A percentile compares a stretch with the other conserved stretches of the same genome.
Evolutionary conservation across 2,888 invertebrate species (phyloP).

Genomic region (Scaeva pyrastri): DNA sequence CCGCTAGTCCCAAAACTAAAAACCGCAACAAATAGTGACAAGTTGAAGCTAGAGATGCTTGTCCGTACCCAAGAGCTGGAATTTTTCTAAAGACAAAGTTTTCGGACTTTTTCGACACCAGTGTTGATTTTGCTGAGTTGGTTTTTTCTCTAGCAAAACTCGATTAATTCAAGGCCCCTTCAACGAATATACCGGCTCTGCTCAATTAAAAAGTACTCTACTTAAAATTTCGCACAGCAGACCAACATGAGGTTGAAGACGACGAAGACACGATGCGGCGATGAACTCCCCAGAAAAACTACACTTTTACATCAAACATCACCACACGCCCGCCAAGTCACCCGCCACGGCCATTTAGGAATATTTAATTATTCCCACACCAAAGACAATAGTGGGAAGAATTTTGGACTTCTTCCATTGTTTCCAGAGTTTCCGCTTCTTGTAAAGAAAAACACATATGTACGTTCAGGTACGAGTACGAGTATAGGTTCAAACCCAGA

Average conservation of each 20-base stretch:
- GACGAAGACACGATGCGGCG: no score
- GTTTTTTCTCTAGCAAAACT: no score
- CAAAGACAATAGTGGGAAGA: conserved; percentile 70
- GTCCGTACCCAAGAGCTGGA: no score
- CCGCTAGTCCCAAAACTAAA: no score
- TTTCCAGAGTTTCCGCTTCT: conserved; percentile 67
- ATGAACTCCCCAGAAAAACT: conserved; percentile 56
- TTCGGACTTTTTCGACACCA: no score
- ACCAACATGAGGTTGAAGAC: no score
- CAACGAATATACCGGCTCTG: not conserved
- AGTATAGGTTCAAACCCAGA: not conserved
- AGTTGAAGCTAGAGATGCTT: no score
- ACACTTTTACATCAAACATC: conserved; percentile 35
- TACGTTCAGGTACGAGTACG: no score
- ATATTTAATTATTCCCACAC: conserved; percentile 75
- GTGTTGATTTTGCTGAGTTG: no score
- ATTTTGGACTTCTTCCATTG: conserved; percentile 58
- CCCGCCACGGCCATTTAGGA: conserved; percentile 56
- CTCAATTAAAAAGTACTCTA: not conserved
- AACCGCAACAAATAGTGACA: no score
- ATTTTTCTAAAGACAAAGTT: no score
- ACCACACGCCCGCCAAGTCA: no score
- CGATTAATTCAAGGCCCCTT: not conserved
- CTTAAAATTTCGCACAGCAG: conserved; percentile 67
- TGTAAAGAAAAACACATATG: conserved; percentile 5